A percentile compares a stretch with the other conserved stretches of the same genome.
Conservation (phyloP, 2,888 invertebrate species). For the Sipunculus nudus region DNA sequence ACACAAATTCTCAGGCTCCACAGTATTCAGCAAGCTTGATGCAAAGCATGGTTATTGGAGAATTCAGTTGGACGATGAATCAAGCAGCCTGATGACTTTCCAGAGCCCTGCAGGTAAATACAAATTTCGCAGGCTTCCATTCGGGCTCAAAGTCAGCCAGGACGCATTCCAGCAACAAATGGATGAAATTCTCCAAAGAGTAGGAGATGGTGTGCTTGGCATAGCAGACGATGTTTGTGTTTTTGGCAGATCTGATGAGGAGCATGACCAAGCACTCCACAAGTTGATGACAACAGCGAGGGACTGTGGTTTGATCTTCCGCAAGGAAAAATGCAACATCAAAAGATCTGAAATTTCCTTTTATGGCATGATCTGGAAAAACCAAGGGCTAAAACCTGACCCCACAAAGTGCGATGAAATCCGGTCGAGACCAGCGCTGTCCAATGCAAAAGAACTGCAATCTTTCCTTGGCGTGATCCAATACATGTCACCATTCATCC, state of each 20-base stretch:
- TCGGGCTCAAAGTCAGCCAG: constrained; percentile 7
- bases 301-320: constrained; percentile 3
- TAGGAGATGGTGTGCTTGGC: not conserved
- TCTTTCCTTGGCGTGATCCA: constrained; percentile 27
- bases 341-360: constrained; percentile 18
- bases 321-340: not conserved
- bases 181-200: constrained; percentile 1
- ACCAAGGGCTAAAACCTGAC: constrained; percentile 28
- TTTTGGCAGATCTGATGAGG: not conserved
- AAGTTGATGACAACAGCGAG: not conserved
- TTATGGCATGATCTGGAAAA: constrained; percentile 22
- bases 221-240: constrained; percentile 11
- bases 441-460: constrained; percentile 24
- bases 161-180: constrained; percentile 11
- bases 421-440: constrained; percentile 13
- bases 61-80: constrained; percentile 10
- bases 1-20: constrained; percentile 19
- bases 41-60: constrained; percentile 33
- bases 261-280: constrained; percentile 3
- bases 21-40: constrained; percentile 22
- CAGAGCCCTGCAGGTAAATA: constrained; percentile 9
- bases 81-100: constrained; percentile 16
- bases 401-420: constrained; percentile 22
- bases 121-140: constrained; percentile 5
- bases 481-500: constrained; percentile 27